These are phyloP conservation scores for Gambelia wislizenii DNA, from an alignment of 2,797 vertebrate species.

Conservation along the genomic window DNA sequence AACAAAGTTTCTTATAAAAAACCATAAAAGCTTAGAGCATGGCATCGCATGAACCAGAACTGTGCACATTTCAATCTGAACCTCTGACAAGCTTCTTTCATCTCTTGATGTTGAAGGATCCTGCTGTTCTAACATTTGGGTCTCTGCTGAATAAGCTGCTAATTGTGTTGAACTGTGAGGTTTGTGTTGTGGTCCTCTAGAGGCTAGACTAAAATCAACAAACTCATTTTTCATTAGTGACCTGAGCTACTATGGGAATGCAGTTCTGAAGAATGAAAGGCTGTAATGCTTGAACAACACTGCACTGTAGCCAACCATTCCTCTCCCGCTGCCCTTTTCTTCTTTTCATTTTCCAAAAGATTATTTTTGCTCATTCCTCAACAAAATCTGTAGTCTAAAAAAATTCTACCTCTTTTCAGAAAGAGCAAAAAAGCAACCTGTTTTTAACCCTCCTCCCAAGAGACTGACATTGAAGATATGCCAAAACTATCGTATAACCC, in stretches of 20 bases:
- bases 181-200: slow-evolving; percentile 22
- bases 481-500: slow-evolving; percentile 1
- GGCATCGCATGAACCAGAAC: not conserved
- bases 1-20: slow-evolving; percentile 24
- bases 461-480: not conserved
- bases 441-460: not conserved
- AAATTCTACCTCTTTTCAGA: not conserved
- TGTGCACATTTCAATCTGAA: not conserved
- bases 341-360: not conserved
- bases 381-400: not conserved
- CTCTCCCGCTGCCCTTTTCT: slow-evolving; percentile 12
- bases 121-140: slow-evolving; percentile 26
- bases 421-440: not conserved
- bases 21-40: slow-evolving; percentile 33
- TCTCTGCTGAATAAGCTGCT: not conserved
- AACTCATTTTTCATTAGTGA: slow-evolving; percentile 51
- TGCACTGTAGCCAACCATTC: slow-evolving; percentile 5
- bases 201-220: slow-evolving; percentile 42
- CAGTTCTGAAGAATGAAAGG: slow-evolving; percentile 28
- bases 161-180: slow-evolving; percentile 1
- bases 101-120: slow-evolving; percentile 11
- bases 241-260: slow-evolving; percentile 31
- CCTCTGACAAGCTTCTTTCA: slow-evolving; percentile 40
- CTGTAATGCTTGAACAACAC: slow-evolving; percentile 20
- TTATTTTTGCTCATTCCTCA: not conserved